Evolutionary conservation across 2,888 invertebrate genomes (phyloP).

Genomic region (Callimorpha dominula): DNA sequence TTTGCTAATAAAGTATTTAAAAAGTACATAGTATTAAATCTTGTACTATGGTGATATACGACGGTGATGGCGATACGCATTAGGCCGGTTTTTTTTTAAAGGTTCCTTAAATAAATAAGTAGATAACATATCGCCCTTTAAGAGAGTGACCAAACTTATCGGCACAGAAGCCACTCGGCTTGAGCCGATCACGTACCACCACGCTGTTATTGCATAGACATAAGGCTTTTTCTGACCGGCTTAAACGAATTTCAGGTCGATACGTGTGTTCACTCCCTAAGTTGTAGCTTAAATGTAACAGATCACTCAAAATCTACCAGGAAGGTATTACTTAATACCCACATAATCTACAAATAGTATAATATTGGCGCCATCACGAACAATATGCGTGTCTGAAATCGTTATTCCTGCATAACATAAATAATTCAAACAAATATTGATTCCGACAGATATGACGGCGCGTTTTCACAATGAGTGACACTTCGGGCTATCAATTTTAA

Average conservation of each 20-base stretch:
- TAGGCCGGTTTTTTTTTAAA: too few relatives aligned
- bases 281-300: too few relatives aligned
- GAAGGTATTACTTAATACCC: not conserved
- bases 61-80: too few relatives aligned
- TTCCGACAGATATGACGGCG: slow-evolving; percentile 28
- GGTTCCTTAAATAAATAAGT: not conserved
- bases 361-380: slow-evolving; percentile 4
- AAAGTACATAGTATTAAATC: too few relatives aligned
- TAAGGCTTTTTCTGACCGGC: not conserved
- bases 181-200: too few relatives aligned
- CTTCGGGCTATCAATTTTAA: not conserved
- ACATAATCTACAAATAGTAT: not conserved
- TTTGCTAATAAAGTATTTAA: too few relatives aligned
- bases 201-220: not conserved
- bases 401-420: slow-evolving; percentile 49
- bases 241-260: too few relatives aligned
- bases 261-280: too few relatives aligned
- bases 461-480: slow-evolving; percentile 30
- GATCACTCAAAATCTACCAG: not conserved
- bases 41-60: too few relatives aligned
- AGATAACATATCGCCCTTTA: not conserved
- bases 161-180: too few relatives aligned
- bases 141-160: not conserved
- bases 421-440: slow-evolving; percentile 57
- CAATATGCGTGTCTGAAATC: slow-evolving; percentile 42